Conservation (phyloP, 2,113 vertebrate species). For the Delphinapterus leucas region DNA sequence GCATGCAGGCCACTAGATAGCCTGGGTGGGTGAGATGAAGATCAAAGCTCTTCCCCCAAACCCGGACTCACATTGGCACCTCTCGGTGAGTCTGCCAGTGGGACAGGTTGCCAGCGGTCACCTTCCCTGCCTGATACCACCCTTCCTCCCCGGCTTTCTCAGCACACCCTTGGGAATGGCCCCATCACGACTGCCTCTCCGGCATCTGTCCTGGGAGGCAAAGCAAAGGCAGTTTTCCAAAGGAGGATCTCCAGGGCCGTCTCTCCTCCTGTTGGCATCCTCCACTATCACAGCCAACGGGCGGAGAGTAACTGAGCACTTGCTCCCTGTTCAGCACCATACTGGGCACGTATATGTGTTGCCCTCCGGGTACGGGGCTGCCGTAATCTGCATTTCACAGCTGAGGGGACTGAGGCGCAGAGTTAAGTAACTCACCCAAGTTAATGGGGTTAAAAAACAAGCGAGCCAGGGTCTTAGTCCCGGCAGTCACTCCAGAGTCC, state of each 20-base stretch:
- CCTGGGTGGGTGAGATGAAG: background rate
- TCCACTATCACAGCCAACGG: accelerated
- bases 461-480: background rate
- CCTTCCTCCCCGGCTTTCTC: background rate
- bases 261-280: background rate
- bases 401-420: background rate
- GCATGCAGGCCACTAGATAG: background rate
- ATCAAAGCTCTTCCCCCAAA: background rate
- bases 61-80: background rate
- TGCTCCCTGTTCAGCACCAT: background rate
- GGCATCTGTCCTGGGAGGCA: background rate
- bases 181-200: background rate
- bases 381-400: background rate
- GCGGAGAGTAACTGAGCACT: background rate
- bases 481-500: background rate
- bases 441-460: background rate
- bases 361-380: background rate
- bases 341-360: accelerated
- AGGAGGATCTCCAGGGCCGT: background rate
- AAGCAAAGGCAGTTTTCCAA: background rate
- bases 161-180: no score
- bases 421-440: background rate
- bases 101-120: background rate
- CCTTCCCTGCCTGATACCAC: background rate
- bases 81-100: background rate